Conservation (phyloP, 2,797 vertebrate species). For the Coregonus ussuriensis region DNA sequence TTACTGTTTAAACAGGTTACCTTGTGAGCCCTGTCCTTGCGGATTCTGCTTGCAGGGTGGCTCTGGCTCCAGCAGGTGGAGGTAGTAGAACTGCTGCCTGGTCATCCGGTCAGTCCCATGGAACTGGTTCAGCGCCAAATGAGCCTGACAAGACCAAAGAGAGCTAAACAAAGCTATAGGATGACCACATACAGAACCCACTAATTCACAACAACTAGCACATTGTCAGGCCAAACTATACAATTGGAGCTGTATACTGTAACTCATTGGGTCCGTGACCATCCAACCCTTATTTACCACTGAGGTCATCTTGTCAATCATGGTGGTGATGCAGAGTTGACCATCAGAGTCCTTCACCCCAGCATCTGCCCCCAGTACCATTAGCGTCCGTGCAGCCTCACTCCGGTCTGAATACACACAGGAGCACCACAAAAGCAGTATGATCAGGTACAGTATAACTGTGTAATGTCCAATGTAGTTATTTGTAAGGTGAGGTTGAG, state of each 20-base stretch:
- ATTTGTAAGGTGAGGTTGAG: neutral
- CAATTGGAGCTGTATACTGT: too few species aligned
- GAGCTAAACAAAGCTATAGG: neutral
- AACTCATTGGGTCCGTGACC: neutral
- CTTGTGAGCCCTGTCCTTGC: slow-evolving; percentile 9
- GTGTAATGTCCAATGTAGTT: too few species aligned
- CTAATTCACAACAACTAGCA: neutral
- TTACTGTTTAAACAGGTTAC: neutral
- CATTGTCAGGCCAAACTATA: neutral
- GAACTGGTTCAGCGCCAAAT: slow-evolving; percentile 68
- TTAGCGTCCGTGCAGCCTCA: slow-evolving; percentile 59
- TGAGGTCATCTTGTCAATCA: slow-evolving; percentile 67
- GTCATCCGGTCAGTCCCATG: slow-evolving; percentile 62
- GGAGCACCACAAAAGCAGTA: neutral
- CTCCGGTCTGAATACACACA: slow-evolving; percentile 58
- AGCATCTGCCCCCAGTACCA: slow-evolving; percentile 66
- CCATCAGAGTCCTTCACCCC: slow-evolving; percentile 67
- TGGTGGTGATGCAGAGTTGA: slow-evolving; percentile 71
- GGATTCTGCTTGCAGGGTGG: slow-evolving; percentile 15
- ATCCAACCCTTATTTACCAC: slow-evolving; percentile 57
- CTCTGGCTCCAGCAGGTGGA: slow-evolving; percentile 71
- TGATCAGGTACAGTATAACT: too few species aligned
- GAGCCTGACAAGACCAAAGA: slow-evolving; percentile 55
- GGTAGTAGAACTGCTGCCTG: slow-evolving; percentile 68
- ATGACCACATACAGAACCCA: neutral